Conservation (phyloP, 1,140 invertebrate genomes). For the Hyphantria cunea region DNA sequence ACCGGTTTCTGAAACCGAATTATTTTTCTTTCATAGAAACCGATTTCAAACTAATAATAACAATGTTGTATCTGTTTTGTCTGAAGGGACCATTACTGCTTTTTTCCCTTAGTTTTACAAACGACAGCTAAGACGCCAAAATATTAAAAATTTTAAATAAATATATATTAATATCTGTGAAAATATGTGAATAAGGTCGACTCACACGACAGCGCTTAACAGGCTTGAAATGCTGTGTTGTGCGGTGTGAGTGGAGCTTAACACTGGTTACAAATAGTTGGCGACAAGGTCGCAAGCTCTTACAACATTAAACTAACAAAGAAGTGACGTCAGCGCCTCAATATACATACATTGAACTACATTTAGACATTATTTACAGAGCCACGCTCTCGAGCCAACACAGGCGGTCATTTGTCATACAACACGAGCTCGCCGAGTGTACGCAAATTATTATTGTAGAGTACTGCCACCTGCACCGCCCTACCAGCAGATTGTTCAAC, state of each 20-base stretch:
- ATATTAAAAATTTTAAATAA: conserved; percentile 8
- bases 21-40: too few relatives aligned
- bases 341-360: conserved; percentile 31
- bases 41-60: too few relatives aligned
- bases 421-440: background rate
- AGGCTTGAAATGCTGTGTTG: background rate
- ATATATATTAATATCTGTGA: conserved; percentile 26
- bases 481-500: too few relatives aligned
- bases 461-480: too few relatives aligned
- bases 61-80: too few relatives aligned
- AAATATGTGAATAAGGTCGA: conserved; percentile 14
- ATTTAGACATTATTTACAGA: conserved; percentile 27
- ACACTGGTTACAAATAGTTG: conserved; percentile 3
- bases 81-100: too few relatives aligned
- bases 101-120: too few relatives aligned
- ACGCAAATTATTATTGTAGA: too few relatives aligned
- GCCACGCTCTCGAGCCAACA: background rate
- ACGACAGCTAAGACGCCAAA: background rate
- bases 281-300: conserved; percentile 23
- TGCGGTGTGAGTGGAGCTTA: background rate
- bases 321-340: conserved; percentile 4
- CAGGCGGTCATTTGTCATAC: too few relatives aligned
- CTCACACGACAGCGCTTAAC: background rate
- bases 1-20: conserved; percentile 3
- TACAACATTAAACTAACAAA: conserved; percentile 19